Evolutionary conservation across 2,113 vertebrate species (phyloP), one percentile per base, ranked within the genome.

Genomic region (Heterotilapia buettikoferi): DNA sequence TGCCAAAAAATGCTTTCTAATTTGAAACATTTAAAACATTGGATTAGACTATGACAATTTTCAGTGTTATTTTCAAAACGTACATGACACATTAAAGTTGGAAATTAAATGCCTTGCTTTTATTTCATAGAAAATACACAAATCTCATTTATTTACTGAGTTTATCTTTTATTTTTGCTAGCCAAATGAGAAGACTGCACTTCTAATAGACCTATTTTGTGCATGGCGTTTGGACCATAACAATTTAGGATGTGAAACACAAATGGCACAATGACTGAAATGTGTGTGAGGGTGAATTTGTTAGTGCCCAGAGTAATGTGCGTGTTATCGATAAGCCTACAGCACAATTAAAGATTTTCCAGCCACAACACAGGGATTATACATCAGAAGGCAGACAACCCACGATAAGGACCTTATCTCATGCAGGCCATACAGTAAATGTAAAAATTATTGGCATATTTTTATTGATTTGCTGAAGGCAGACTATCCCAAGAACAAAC

Each of bases 281-380:
- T 50, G 82, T 85, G 38, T 79, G 68, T 59, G 83, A 79, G 33
- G 50, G 36, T 8, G 38, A 82, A 63, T 84, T 57, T 52, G 66
- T 79, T 31, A 10, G 31, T 6, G 19, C n/a, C 52, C 29, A 63
- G 54, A 88, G 68, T 54, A 80, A 82, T 88, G 38, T 45, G 61
- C 56, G n/a, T 54, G 82, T 90, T 90, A 90, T 91, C 89, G 85
- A 71, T 92, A 78, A 90, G 88, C 86, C 89, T 63, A 86, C 54
- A 92, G 90, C 86, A 86, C 78, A 89, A 91, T 85, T 87, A 76
- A 91, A 86, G 84, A 90, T 92, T 92, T 94, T 83, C 29, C 63
- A 45, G 36, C 82, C 85, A 87, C 29, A 79, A 83, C 80, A 68
- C 52, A 40, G 85, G 83, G 84, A 90, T 91, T 90, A 87, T 59